Base-by-base conservation (phyloP, 2,888 invertebrate genomes). In the Coelopa pilipes region DNA sequence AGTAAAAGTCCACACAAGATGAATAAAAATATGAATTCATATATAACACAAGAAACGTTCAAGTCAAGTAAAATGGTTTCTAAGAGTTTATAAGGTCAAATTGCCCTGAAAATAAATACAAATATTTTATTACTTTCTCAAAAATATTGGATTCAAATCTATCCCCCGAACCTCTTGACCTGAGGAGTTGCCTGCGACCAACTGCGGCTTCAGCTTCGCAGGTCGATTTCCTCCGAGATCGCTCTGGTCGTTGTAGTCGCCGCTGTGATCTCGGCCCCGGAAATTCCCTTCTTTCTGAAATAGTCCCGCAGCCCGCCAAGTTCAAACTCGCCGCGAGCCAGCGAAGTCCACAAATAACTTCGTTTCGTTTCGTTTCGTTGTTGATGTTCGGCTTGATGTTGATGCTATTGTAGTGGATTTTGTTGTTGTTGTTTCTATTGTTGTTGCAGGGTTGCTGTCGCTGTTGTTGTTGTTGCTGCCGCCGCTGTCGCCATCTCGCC, bases 401-500 rank as follows among this genome's bases (percentile, higher is more conserved):
- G 46, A 7, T 10, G 49, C 12, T 9, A 34, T 34, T 34, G 34
- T 34, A 34, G 70, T 62, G 60, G 70, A 60, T 49, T 24, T 60
- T 70, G 70, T 49, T 60, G 24, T 47, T 47, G 17, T n/a, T 34
- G 60, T 47, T 60, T 21, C 17, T 47, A 24, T 62, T 62, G 70
- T 24, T 47, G 46, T 12, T 10, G 49, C 1, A 4, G 34, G 2
- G 4, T 34, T 77, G 82, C 21, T 69, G 70, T 62, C 60, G 70
- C 60, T 49, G 50, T 60, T 70, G 70, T 49, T 60, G 49, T 47
- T 47, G 17, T 34, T 34, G 60, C 49, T 60, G 49, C 47, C 19
- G 49, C 70, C 50, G 70, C 49, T 47, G 46, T 12, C n/a, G 49
- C 12, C n/a, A 34, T 34, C 34, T 34, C 78, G 83, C 19, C 69